phyloP scores from a whole-genome alignment of 2,797 vertebrate genomes.

The Danio tinwini region DNA sequence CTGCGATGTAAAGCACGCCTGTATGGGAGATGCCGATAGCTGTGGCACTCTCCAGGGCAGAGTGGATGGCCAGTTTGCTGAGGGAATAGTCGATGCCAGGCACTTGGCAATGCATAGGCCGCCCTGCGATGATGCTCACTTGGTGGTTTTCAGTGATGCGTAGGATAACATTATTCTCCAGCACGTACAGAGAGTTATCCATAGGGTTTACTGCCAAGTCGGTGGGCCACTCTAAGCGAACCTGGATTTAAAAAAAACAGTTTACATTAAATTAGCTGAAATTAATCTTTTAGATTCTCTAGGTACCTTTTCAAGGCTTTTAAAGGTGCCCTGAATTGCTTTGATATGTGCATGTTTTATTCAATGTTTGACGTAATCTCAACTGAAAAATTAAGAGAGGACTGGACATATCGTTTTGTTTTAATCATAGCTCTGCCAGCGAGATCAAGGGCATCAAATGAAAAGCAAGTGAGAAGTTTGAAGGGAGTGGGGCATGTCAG shows the following conservation, averaged over 20 bases:
- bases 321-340: too few species aligned
- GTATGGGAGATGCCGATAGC: conserved; percentile 96
- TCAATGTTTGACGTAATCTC: too few species aligned
- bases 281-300: conserved; percentile 8
- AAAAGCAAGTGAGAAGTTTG: too few species aligned
- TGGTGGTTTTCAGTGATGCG: conserved; percentile 99
- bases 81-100: conserved; percentile 99
- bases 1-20: conserved; percentile 95
- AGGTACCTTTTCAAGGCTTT: not conserved
- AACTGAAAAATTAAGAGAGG: too few species aligned
- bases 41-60: conserved; percentile 94
- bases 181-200: conserved; percentile 98
- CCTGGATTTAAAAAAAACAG: conserved; percentile 74
- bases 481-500: too few species aligned
- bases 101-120: conserved; percentile 99
- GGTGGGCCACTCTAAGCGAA: conserved; percentile 98
- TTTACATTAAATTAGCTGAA: not conserved
- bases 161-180: conserved; percentile 98
- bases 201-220: conserved; percentile 98
- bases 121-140: conserved; percentile 96
- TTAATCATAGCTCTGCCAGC: too few species aligned
- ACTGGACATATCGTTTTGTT: too few species aligned
- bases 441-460: too few species aligned
- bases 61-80: conserved; percentile 97
- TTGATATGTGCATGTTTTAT: too few species aligned